phyloP scores from a whole-genome alignment of 2,888 invertebrate genomes.

The Yponomeuta sedellus region DNA sequence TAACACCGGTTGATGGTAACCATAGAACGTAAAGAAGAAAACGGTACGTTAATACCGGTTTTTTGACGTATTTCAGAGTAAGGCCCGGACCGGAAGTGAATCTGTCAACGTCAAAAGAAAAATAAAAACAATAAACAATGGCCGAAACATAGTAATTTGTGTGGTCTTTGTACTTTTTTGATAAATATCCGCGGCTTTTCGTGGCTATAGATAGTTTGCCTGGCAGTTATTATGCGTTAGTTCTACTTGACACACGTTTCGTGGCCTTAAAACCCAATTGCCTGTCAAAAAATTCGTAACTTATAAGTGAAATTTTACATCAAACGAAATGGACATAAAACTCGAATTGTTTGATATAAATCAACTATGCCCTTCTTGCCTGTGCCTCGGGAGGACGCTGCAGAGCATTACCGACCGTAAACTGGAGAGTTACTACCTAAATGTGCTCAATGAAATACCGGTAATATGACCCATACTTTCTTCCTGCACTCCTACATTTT shows the following conservation, averaged over 20 bases:
- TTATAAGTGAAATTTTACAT: background rate
- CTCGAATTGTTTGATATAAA: constrained; percentile 27
- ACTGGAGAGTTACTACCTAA: constrained; percentile 44
- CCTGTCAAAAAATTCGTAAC: background rate
- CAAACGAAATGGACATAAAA: constrained; percentile 34
- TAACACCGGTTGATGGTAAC: too few relatives aligned
- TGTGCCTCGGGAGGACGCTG: constrained; percentile 47
- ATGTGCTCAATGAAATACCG: constrained; percentile 50
- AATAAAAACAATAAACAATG: constrained; percentile 2
- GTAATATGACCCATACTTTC: constrained; percentile 35
- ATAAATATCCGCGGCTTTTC: background rate
- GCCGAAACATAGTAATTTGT: background rate
- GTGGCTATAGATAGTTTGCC: background rate
- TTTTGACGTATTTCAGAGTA: too few relatives aligned
- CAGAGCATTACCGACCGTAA: constrained; percentile 41
- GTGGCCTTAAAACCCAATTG: background rate
- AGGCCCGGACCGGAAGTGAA: too few relatives aligned
- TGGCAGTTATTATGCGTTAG: background rate
- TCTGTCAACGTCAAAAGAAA: background rate
- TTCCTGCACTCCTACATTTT: background rate
- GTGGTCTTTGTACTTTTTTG: background rate
- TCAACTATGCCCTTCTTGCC: constrained; percentile 53
- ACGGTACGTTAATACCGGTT: too few relatives aligned
- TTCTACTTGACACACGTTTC: background rate
- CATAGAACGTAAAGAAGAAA: too few relatives aligned